phyloP scores from a whole-genome alignment of 2,888 invertebrate species.

The Leptodirus hochenwartii region DNA sequence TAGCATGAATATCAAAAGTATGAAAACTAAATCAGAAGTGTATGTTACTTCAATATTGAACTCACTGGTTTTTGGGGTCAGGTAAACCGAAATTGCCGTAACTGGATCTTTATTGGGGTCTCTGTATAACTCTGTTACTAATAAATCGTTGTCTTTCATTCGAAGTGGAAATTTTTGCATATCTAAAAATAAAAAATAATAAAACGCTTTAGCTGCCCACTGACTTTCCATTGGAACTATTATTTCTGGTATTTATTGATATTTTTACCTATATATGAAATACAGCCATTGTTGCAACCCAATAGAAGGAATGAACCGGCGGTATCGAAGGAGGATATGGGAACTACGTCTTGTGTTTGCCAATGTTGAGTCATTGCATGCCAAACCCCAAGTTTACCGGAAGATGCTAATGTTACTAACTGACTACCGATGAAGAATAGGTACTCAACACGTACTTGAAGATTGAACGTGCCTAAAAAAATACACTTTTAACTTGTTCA shows the following conservation, averaged over 20 bases:
- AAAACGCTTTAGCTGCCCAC: neutral
- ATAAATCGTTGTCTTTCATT: constrained; percentile 97
- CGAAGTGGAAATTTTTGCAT: constrained; percentile 98
- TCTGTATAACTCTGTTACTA: constrained; percentile 89
- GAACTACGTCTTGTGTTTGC: constrained; percentile 93
- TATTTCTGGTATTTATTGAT: constrained; percentile 1
- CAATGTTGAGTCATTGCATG: constrained; percentile 98
- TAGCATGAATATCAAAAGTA: constrained; percentile 6
- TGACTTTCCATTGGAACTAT: constrained; percentile 6
- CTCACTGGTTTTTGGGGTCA: constrained; percentile 98
- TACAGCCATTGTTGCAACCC: constrained; percentile 91
- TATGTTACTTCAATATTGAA: too few species aligned
- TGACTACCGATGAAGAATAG: constrained; percentile 96
- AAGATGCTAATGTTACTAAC: constrained; percentile 83
- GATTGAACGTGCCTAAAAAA: constrained; percentile 64
- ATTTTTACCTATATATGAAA: constrained; percentile 79
- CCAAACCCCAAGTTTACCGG: constrained; percentile 97
- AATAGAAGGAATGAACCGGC: constrained; percentile 89
- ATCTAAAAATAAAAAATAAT: constrained; percentile 36
- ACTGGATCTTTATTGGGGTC: constrained; percentile 92
- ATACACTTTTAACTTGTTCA: too few species aligned
- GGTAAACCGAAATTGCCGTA: constrained; percentile 93
- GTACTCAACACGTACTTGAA: constrained; percentile 85
- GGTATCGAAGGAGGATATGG: constrained; percentile 90
- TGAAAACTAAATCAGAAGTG: too few species aligned